Evolutionary conservation across 2,113 vertebrate species (phyloP).

Genomic region (Sorex fumeus): DNA sequence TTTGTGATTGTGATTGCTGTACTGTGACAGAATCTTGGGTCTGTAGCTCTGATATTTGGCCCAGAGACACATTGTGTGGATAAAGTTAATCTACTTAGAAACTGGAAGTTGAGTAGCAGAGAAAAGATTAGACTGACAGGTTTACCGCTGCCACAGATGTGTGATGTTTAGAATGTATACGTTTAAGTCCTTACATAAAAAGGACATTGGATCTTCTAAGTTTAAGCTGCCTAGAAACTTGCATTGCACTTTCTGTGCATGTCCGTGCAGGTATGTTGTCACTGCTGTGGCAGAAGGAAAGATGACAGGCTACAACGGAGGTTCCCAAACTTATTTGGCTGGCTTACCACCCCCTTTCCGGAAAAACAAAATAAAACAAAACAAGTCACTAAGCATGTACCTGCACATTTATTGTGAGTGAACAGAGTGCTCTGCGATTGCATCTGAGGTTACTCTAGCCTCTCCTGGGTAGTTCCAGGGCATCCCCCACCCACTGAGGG

Average conservation of each 20-base stretch:
- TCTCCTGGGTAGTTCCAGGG: no score
- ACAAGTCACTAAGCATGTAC: no score
- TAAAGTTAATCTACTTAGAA: constrained; percentile 26
- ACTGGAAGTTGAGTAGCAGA: neutral
- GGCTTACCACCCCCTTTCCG: no score
- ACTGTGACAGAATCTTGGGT: no score
- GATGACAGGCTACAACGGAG: neutral
- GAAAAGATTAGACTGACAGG: neutral
- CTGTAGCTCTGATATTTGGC: neutral
- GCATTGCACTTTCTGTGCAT: neutral
- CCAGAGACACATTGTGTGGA: neutral
- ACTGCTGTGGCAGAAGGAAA: neutral
- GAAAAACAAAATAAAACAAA: no score
- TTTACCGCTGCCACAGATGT: neutral
- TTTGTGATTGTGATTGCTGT: no score
- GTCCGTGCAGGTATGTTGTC: neutral
- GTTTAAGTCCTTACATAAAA: constrained; percentile 3
- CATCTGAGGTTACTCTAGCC: no score
- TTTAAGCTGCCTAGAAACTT: neutral
- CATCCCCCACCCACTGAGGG: no score
- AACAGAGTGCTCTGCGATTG: no score
- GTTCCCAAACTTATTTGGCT: no score
- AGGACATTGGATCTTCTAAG: neutral
- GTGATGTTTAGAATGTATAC: neutral
- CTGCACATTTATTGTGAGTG: no score